These are phyloP conservation scores for Melitaea athalia DNA, from an alignment of 2,888 invertebrate genomes.

Conservation along the genomic window DNA sequence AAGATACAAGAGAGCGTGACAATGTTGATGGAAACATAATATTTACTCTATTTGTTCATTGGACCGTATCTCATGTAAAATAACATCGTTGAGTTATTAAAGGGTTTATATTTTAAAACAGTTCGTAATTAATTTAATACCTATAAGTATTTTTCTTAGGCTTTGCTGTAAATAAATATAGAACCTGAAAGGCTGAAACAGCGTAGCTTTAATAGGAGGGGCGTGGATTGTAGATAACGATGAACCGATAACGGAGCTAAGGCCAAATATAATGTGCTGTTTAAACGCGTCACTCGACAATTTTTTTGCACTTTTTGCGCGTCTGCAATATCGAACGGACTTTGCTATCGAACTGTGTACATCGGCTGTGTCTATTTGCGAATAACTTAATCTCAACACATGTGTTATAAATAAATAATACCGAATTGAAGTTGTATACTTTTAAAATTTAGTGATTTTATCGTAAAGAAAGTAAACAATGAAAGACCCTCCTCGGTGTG, in stretches of 20 bases:
- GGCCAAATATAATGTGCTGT: slow-evolving; percentile 48
- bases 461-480: slow-evolving; percentile 52
- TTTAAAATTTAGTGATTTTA: background rate
- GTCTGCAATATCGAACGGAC: slow-evolving; percentile 18
- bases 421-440: background rate
- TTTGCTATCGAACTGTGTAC: slow-evolving; percentile 14
- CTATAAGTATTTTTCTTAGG: background rate
- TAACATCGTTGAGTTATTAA: slow-evolving; percentile 10
- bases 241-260: slow-evolving; percentile 64
- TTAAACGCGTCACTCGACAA: slow-evolving; percentile 34
- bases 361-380: background rate
- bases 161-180: background rate
- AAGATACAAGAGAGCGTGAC: slow-evolving; percentile 6
- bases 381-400: background rate
- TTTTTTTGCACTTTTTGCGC: slow-evolving; percentile 32
- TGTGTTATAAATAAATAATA: background rate
- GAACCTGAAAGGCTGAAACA: slow-evolving; percentile 35
- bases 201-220: slow-evolving; percentile 50
- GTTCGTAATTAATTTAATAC: background rate
- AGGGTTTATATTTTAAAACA: background rate
- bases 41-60: slow-evolving; percentile 7
- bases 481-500: slow-evolving; percentile 87
- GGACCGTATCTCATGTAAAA: slow-evolving; percentile 7
- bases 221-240: slow-evolving; percentile 71
- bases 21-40: slow-evolving; percentile 4